These are phyloP conservation scores for Hesperophylax magnus DNA, from an alignment of 1,140 invertebrate genomes.

Conservation along the genomic window DNA sequence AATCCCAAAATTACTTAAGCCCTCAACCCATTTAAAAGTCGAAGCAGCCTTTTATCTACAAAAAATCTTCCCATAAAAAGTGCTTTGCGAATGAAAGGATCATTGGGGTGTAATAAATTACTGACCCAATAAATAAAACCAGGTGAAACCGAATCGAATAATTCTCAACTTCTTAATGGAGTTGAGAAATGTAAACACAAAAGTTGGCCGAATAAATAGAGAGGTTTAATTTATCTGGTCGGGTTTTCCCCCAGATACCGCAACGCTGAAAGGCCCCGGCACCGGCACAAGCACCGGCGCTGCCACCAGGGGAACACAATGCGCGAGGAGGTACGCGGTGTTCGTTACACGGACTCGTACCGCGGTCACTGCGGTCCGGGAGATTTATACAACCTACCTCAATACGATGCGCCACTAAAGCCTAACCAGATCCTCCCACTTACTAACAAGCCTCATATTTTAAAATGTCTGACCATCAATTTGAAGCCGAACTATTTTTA, in stretches of 20 bases:
- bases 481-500: background rate
- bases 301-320: background rate
- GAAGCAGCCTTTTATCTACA: too few species aligned
- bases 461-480: slow-evolving; percentile 9
- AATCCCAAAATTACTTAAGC: too few species aligned
- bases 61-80: too few species aligned
- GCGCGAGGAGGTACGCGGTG: slow-evolving; percentile 4
- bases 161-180: slow-evolving; percentile 5
- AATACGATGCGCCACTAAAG: slow-evolving; percentile 14
- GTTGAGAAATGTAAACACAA: slow-evolving; percentile 21
- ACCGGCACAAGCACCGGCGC: too few species aligned
- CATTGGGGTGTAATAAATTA: background rate
- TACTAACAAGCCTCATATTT: background rate
- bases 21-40: too few species aligned
- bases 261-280: background rate
- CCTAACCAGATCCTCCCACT: background rate
- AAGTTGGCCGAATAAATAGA: slow-evolving; percentile 9
- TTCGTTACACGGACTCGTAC: slow-evolving; percentile 18
- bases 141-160: slow-evolving; percentile 2
- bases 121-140: background rate
- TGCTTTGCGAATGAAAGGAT: background rate
- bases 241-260: background rate
- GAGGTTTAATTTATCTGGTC: slow-evolving; percentile 10
- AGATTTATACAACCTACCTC: slow-evolving; percentile 28
- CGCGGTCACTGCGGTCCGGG: slow-evolving; percentile 3